Evolutionary conservation across 2,888 invertebrate species (phyloP), one percentile per base, ranked within the genome.

Genomic region (Ennomos quercinarius): DNA sequence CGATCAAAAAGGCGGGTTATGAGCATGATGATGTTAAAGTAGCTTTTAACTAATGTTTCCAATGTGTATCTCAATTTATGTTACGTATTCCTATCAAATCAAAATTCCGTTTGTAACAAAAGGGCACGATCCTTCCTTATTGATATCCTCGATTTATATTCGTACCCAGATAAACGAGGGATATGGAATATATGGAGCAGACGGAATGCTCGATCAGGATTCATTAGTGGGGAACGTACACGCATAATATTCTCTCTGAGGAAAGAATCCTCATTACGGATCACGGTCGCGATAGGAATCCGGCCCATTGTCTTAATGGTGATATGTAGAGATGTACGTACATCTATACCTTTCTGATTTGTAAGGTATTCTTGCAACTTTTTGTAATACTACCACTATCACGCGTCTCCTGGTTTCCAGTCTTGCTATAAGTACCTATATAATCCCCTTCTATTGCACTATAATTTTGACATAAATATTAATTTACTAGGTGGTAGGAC

Each of bases 241-340:
- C 56, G 67, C 64, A 61, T 63, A 64, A 57, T 64, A 60, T 54
- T 47, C 43, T 52, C 64, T 63, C 54, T 52, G 66, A 70, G 68
- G 66, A 71, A 81, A 81, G 79, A 83, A 84, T 85, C 79, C 79
- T 80, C 81, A 83, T 85, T 81, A 83, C 40, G 38, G 65, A 63
- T 61, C 67, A 57, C 53, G 63, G 62, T 63, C 47, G 49, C 46
- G 57, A 58, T 58, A 64, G 74, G 72, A 72, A 80, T 81, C 73
- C 72, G 72, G 73, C 67, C 76, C 74, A 77, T 80, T 79, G 78
- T 80, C 70, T 76, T 81, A 78, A 74, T 78, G 71, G 70, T 66
- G 59, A 48, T 57, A 61, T 59, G 57, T 63, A 44, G 57, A 57
- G 34, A 46, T 49, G 41, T 36, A 50, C 13, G 17, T 27, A 46